Evolutionary conservation across 2,888 invertebrate species (phyloP).

Genomic region (Parthenolecanium corni): DNA sequence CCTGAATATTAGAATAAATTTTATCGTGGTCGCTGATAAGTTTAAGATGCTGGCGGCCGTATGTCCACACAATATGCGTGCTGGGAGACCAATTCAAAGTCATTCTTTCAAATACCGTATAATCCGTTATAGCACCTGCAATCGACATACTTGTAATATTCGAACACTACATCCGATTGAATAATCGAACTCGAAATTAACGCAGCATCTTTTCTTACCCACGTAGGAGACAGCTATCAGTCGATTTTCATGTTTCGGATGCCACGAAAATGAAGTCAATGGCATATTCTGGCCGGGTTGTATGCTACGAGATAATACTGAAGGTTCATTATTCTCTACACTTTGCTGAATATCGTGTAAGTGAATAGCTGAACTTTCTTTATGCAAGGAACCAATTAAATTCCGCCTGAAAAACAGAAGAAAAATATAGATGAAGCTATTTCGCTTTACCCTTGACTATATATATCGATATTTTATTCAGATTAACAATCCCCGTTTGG

Average conservation of each 20-base stretch:
- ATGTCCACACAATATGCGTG: conserved; percentile 61
- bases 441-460: neutral
- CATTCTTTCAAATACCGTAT: conserved; percentile 67
- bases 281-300: conserved; percentile 41
- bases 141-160: neutral
- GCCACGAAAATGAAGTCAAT: conserved; percentile 76
- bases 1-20: conserved; percentile 47
- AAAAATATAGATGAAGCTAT: neutral
- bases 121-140: conserved; percentile 54
- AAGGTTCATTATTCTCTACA: conserved; percentile 60
- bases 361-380: conserved; percentile 62
- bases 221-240: conserved; percentile 54
- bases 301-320: conserved; percentile 60
- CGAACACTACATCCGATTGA: neutral
- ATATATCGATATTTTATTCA: neutral
- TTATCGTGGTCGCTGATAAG: conserved; percentile 45
- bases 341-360: conserved; percentile 76
- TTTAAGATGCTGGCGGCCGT: conserved; percentile 54
- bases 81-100: conserved; percentile 69
- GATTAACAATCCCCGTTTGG: too few relatives aligned
- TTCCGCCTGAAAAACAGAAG: conserved; percentile 45
- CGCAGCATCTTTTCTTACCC: conserved; percentile 38
- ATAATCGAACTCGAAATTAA: conserved; percentile 1
- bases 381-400: conserved; percentile 66
- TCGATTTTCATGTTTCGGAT: conserved; percentile 66